phyloP scores from a whole-genome alignment of 2,797 vertebrate species.

The Discoglossus pictus region DNA sequence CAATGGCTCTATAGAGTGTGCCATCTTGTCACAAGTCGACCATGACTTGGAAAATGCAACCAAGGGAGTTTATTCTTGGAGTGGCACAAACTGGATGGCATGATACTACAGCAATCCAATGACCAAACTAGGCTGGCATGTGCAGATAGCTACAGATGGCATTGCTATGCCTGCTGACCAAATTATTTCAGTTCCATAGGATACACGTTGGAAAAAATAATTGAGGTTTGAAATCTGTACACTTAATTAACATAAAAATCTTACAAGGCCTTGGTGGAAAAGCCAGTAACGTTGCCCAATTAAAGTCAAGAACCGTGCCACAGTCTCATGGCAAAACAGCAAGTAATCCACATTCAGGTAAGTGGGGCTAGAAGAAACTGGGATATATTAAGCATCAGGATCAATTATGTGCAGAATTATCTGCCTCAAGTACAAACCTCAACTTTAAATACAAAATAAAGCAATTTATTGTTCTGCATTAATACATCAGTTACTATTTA shows the following conservation, averaged over 20 bases:
- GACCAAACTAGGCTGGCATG: neutral
- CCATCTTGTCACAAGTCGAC: neutral
- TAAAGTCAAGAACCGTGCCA: too few relatives aligned
- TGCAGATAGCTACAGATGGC: constrained; percentile 13
- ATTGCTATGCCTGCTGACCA: constrained; percentile 11
- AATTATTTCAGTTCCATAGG: neutral
- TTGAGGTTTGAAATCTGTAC: neutral
- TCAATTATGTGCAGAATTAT: too few relatives aligned
- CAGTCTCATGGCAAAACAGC: too few relatives aligned
- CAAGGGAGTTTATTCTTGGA: constrained; percentile 3
- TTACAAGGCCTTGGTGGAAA: neutral
- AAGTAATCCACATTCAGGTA: too few relatives aligned
- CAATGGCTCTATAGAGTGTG: constrained; percentile 1
- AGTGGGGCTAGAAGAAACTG: too few relatives aligned
- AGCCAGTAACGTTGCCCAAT: neutral
- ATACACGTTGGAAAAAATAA: neutral
- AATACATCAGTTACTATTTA: too few relatives aligned
- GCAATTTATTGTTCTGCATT: too few relatives aligned
- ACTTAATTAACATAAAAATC: neutral
- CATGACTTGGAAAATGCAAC: constrained; percentile 11
- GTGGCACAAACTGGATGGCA: neutral
- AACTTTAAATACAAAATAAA: too few relatives aligned
- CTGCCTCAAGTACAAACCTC: too few relatives aligned
- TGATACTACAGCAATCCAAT: neutral
- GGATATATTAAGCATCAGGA: too few relatives aligned